Evolutionary conservation across 2,113 vertebrate species (phyloP), one percentile per base, ranked within the genome.

Genomic region (Rhabdomys dilectus): DNA sequence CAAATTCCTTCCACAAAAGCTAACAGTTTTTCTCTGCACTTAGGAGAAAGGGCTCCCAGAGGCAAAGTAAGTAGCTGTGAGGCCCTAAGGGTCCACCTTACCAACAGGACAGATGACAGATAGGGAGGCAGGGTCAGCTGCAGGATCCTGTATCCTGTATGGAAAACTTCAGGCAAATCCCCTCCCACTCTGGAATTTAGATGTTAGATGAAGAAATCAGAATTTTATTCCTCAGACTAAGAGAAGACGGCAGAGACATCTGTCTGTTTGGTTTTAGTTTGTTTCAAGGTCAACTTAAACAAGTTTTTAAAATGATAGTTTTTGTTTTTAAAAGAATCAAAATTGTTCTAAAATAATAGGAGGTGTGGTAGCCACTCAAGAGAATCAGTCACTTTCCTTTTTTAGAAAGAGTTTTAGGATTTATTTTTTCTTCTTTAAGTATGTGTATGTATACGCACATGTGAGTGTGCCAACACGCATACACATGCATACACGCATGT

Each of bases 241-340:
- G 62, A 72, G 36, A 34, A 11, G 66, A 62, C 16, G 39, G 92
- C 17, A 76, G 81, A 78, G 62, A 66, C 9, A 53, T 78, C 80
- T 84, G 72, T 88, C 77, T 58, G 29, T 84, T 58, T 89, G 53
- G 51, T 84, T 88, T 96, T 76, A 19, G 53, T 89, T 78, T 89
- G 85, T 77, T 42, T 88, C 21, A 1, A 42, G 85, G 66, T 96
- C 88, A 68, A 62, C 31, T 81, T 76, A 90, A 53, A 81, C 96
- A 89, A 82, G 62, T 53, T 53, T 31, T 81, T 56, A 2, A 58
- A 34, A 31, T 16, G 17, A 70, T 31, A 15, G 13, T 78, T 96
- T 86, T 70, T 48, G 45, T 51, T 94, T 88, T 88, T 91, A 42
- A 0, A 66, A 89, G 84, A 76, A 34, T 45, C 39, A 62, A 77